Base-by-base conservation (phyloP, 2,888 invertebrate genomes). In the Leptopilina syphax region DNA sequence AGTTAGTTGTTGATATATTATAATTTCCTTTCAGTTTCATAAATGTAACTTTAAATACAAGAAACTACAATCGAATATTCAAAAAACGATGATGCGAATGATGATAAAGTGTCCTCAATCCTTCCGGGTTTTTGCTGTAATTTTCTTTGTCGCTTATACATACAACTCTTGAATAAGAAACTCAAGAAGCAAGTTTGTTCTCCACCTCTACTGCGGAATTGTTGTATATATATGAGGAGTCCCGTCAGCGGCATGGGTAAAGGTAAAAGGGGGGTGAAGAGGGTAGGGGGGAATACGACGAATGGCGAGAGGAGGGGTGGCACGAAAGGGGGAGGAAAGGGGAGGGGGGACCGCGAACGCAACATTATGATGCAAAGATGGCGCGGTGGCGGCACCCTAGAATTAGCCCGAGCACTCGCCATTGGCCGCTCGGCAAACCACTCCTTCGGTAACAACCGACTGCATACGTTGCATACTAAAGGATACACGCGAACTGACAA, bases 341-440 rank as follows among this genome's bases (percentile, higher is more conserved):
- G 18, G 18, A 18, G 18, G 18, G 18, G 41, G 41, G 44, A 44
- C 84, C 86, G 83, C 86, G 86, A 87, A 86, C 88, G 86, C 87
- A 87, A 88, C 89, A 91, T 92, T 92, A 92, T 91, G 90, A 92
- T 91, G 92, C 92, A 92, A 92, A 92, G 91, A 92, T 91, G 91
- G 92, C 91, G 91, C 91, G 89, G 90, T 88, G 86, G 91, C 90
- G 89, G 91, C 90, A 91, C 91, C 92, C 91, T 92, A 92, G 92
- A 91, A 92, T 92, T 92, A 91, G 90, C 90, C 90, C 86, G 89
- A 89, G 89, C 90, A 92, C 91, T 92, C 91, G 91, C 92, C 92
- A 92, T 92, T 92, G 92, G 92, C 89, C 91, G 90, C 87, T 88
- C 85, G 84, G 88, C 90, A 91, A 92, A 92, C 92, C 92, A 92